Evolutionary conservation across 2,888 invertebrate genomes (phyloP).

Genomic region (Ormyrus thymus): DNA sequence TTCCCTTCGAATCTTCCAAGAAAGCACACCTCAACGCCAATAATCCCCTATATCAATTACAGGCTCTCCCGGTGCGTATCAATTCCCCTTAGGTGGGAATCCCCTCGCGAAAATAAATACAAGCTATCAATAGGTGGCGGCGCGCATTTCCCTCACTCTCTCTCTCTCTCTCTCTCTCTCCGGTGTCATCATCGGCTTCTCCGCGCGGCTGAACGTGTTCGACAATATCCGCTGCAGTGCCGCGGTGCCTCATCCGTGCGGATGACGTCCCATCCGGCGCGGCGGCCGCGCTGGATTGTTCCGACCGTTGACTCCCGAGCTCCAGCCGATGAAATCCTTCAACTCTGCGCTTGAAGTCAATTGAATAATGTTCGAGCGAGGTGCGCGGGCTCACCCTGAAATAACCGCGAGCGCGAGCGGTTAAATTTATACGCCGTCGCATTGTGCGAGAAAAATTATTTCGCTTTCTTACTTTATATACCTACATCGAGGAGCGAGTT

Average conservation of each 20-base stretch:
- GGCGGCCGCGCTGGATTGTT: conserved; percentile 38
- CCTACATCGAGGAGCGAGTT: too few species aligned
- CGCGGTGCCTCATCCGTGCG: conserved; percentile 32
- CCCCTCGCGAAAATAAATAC: background rate
- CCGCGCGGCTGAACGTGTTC: conserved; percentile 10
- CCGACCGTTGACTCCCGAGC: conserved; percentile 25
- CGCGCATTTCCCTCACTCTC: background rate
- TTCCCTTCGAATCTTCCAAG: too few species aligned
- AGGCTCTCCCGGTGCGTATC: too few species aligned
- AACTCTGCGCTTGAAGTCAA: conserved; percentile 38
- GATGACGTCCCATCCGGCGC: conserved; percentile 45
- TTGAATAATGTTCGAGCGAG: conserved; percentile 42
- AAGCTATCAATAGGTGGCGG: background rate
- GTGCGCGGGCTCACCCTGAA: background rate
- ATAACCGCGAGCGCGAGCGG: too few species aligned
- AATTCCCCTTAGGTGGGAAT: background rate
- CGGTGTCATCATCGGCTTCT: conserved; percentile 10
- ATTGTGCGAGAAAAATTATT: too few species aligned
- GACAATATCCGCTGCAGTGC: conserved; percentile 19
- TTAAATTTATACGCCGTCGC: too few species aligned
- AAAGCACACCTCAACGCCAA: too few species aligned
- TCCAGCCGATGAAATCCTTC: conserved; percentile 38
- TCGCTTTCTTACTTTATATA: too few species aligned
- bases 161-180: background rate
- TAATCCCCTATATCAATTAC: too few species aligned